Base-by-base conservation (phyloP, 2,113 vertebrate species). In the Tretioscincus oriximinensis region DNA sequence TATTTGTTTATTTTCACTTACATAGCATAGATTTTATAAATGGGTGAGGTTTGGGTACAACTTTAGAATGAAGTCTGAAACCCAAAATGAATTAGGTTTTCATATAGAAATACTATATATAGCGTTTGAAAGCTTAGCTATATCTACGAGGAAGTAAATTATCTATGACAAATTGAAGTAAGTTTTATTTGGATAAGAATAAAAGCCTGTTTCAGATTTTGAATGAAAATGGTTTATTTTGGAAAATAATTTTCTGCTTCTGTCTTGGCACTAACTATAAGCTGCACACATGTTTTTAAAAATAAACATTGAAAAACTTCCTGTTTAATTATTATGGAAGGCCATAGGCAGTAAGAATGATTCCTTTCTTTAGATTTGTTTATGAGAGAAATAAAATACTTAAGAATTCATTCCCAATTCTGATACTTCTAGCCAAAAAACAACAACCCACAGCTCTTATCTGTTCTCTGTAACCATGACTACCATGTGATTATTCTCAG, bases 351-450 rank as follows among this genome's bases (percentile, higher is more conserved):
- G 79, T 80, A 65, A 82, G 86, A 65, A 85, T 90, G 80, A n/a
- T n/a, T n/a, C n/a, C n/a, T n/a, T n/a, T n/a, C n/a, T n/a, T n/a
- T 86, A 78, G n/a, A 78, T 82, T 54, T 80, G 78, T 88, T 12
- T 58, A 16, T 80, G 78, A 82, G 88, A 87, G 87, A 61, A 85
- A 85, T 86, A 68, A 77, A 90, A 85, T 77, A 63, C 78, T 91
- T 79, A 81, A 82, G 84, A 89, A 91, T 91, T 84, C 86, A 88
- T 89, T 90, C 85, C 73, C 84, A 87, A 78, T 90, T 88, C 82
- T 90, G 84, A 90, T 82, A 92, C 77, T 54, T 88, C 78, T 87
- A 90, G 92, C 86, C 80, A 90, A 86, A 83, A 93, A 93, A 86
- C 24, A n/a, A n/a, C n/a, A n/a, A n/a, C 86, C 24, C 20, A 22